phyloP scores from a whole-genome alignment of 2,113 vertebrate genomes.

The Oncorhynchus clarkii region DNA sequence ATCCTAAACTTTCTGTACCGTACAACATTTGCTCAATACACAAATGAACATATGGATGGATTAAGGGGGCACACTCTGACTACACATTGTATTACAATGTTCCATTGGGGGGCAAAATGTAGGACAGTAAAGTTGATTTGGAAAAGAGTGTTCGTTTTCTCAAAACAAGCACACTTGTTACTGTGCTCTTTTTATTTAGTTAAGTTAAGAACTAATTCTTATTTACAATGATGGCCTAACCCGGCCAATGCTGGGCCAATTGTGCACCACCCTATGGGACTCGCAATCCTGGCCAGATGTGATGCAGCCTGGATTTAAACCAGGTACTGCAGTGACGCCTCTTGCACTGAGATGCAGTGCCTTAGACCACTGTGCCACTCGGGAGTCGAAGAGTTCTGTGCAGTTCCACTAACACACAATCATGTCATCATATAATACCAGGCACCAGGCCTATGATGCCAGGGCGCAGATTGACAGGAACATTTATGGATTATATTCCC shows the following conservation, averaged over 20 bases:
- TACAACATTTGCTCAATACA: too few relatives aligned
- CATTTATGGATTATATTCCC: constrained; percentile 55
- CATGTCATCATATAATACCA: constrained; percentile 29
- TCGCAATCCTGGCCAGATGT: too few relatives aligned
- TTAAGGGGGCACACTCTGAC: neutral
- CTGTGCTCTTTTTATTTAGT: constrained; percentile 1
- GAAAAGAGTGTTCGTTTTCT: constrained; percentile 29
- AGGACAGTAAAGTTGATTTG: constrained; percentile 53
- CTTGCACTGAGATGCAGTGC: too few relatives aligned
- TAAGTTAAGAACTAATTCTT: too few relatives aligned
- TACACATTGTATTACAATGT: neutral
- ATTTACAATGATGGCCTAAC: too few relatives aligned
- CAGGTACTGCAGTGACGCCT: too few relatives aligned
- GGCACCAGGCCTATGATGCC: constrained; percentile 27
- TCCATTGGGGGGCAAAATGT: constrained; percentile 33
- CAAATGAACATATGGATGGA: neutral
- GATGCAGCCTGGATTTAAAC: too few relatives aligned
- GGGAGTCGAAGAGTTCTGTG: neutral
- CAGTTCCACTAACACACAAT: constrained; percentile 62
- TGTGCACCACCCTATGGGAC: too few relatives aligned
- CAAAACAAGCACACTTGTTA: constrained; percentile 42
- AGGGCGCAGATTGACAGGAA: constrained; percentile 50
- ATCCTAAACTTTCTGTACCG: too few relatives aligned
- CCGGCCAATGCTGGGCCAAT: too few relatives aligned
- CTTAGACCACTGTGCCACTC: too few relatives aligned